Percentiles rank a stretch among this genome's conserved stretches.
Conservation (phyloP, 2,113 vertebrate genomes). For the Cranoglanis bouderius region DNA sequence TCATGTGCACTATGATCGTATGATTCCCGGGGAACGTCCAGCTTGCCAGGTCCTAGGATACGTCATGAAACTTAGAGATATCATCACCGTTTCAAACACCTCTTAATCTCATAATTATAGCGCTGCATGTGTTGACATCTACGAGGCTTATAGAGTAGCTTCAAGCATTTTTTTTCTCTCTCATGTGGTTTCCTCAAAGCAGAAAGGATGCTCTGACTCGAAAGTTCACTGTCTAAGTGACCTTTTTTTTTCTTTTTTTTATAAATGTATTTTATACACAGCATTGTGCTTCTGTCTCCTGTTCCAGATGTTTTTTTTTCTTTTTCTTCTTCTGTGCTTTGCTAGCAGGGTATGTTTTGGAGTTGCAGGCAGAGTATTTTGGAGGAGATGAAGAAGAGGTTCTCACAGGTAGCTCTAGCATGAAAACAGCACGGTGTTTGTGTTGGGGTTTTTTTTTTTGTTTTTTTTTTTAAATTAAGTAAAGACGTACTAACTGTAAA, state of each 20-base stretch:
- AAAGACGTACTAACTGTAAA: neutral
- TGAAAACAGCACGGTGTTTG: conserved; percentile 42
- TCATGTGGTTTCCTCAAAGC: neutral
- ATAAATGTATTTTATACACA: neutral
- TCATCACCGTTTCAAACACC: conserved; percentile 74
- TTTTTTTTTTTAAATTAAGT: too few species aligned
- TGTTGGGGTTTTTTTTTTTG: neutral
- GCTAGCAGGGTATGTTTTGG: conserved; percentile 89
- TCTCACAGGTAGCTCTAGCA: conserved; percentile 84
- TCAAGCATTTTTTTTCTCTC: conserved; percentile 19
- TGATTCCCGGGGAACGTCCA: neutral
- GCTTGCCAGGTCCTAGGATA: conserved; percentile 23
- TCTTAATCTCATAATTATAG: conserved; percentile 74
- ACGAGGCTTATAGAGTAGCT: conserved; percentile 57
- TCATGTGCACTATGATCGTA: neutral
- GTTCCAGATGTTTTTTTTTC: conserved; percentile 18
- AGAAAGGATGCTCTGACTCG: neutral
- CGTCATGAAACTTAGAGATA: conserved; percentile 65
- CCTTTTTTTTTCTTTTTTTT: neutral
- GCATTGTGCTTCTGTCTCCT: neutral
- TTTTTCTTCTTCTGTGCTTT: conserved; percentile 45
- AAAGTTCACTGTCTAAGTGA: neutral
- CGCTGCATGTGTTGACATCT: conserved; percentile 63
- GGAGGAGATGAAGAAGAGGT: conserved; percentile 97
- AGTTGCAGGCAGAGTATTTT: conserved; percentile 97